A percentile compares a stretch with the other conserved stretches of the same genome.
Evolutionary conservation across 37 sponge, comb jelly and placozoan genomes (phyloP).

Genomic region (Beroe forskalii): DNA sequence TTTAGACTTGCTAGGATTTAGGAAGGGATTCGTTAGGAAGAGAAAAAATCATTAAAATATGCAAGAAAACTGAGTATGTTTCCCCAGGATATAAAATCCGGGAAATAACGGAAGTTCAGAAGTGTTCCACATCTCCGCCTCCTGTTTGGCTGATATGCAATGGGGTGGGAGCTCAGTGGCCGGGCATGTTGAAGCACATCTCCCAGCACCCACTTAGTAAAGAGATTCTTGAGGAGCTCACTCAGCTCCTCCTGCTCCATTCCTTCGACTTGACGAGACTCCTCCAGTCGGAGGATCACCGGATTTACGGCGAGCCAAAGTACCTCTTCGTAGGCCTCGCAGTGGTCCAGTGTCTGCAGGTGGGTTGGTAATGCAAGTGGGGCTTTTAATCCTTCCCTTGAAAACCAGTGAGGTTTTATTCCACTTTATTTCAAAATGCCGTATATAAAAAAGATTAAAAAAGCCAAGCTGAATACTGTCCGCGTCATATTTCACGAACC

Average conservation of each 20-base stretch:
- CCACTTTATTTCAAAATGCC: too few relatives aligned
- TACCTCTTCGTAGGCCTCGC: slow-evolving; percentile 12
- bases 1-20: too few relatives aligned
- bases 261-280: slow-evolving; percentile 3
- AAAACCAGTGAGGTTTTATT: too few relatives aligned
- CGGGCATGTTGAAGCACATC: not conserved
- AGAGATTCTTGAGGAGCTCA: not conserved
- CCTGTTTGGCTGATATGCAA: slow-evolving; percentile 14
- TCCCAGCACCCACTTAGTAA: slow-evolving; percentile 5
- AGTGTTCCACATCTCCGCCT: not conserved
- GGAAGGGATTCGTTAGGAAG: too few relatives aligned
- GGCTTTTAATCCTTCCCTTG: too few relatives aligned
- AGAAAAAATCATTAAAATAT: too few relatives aligned
- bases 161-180: slow-evolving; percentile 25
- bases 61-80: too few relatives aligned
- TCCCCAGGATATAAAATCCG: slow-evolving; percentile 22
- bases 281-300: not conserved
- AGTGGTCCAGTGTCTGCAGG: slow-evolving; percentile 29
- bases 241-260: not conserved
- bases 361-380: too few relatives aligned
- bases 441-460: too few relatives aligned
- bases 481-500: too few relatives aligned
- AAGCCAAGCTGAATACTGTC: too few relatives aligned
- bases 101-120: not conserved
- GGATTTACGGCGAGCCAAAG: not conserved